Conservation (phyloP, 2,797 vertebrate genomes). For the Anas flavirostris region DNA sequence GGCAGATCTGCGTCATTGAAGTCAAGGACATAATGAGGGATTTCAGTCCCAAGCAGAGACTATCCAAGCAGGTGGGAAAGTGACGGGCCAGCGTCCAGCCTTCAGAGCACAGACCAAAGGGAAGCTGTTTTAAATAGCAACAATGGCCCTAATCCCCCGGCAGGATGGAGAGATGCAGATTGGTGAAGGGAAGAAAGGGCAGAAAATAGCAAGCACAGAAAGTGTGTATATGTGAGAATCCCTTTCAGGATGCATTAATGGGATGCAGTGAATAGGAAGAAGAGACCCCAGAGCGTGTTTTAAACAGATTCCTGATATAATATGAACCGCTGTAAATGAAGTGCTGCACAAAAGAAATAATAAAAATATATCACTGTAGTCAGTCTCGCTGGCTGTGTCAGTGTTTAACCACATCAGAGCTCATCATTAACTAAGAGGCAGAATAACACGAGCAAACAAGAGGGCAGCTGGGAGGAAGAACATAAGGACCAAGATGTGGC, state of each 20-base stretch:
- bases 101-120: slow-evolving; percentile 52
- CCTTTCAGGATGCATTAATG: slow-evolving; percentile 55
- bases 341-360: slow-evolving; percentile 1
- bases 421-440: slow-evolving; percentile 4
- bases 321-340: slow-evolving; percentile 19
- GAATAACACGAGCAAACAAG: neutral
- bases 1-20: slow-evolving; percentile 35
- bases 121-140: slow-evolving; percentile 56
- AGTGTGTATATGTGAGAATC: slow-evolving; percentile 4
- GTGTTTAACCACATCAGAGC: neutral
- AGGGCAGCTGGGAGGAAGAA: neutral
- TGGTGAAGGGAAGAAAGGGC: slow-evolving; percentile 35
- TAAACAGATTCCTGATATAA: slow-evolving; percentile 29
- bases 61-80: slow-evolving; percentile 60
- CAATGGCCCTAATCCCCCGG: slow-evolving; percentile 27
- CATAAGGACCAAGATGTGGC: neutral
- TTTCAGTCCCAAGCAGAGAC: slow-evolving; percentile 63
- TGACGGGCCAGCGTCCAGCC: slow-evolving; percentile 12
- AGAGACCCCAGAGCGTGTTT: slow-evolving; percentile 56
- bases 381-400: neutral
- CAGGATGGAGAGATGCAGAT: slow-evolving; percentile 53
- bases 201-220: slow-evolving; percentile 46
- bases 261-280: slow-evolving; percentile 64
- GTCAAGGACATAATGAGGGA: slow-evolving; percentile 60
- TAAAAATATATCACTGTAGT: slow-evolving; percentile 37